A percentile compares a stretch with the other conserved stretches of the same genome.
Evolutionary conservation across 2,797 vertebrate genomes (phyloP).

Genomic region (Danio jaintianensis): DNA sequence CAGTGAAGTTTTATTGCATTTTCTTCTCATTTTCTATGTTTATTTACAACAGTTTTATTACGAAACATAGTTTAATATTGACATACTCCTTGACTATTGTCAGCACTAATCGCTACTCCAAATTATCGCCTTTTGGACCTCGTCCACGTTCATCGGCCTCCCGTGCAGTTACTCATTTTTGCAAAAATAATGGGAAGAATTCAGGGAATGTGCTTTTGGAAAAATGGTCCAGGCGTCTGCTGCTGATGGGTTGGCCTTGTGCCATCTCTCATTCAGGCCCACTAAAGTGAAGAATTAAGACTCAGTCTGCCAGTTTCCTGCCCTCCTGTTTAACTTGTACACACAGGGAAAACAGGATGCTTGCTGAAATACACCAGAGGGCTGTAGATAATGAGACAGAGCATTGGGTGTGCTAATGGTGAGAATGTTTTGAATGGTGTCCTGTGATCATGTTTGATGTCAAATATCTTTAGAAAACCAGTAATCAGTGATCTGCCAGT

Average conservation of each 20-base stretch:
- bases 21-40: not conserved
- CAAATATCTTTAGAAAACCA: not conserved
- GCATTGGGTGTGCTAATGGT: slow-evolving; percentile 38
- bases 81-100: not conserved
- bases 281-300: slow-evolving; percentile 44
- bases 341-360: slow-evolving; percentile 63
- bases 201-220: slow-evolving; percentile 44
- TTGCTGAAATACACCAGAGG: slow-evolving; percentile 50
- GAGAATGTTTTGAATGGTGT: slow-evolving; percentile 8
- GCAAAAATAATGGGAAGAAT: slow-evolving; percentile 50
- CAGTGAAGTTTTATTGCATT: not conserved
- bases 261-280: slow-evolving; percentile 27
- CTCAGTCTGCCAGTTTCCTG: slow-evolving; percentile 42
- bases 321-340: slow-evolving; percentile 13
- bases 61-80: slow-evolving; percentile 20
- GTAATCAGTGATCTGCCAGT: not conserved
- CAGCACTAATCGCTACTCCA: slow-evolving; percentile 6
- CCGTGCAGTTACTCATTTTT: slow-evolving; percentile 25
- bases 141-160: slow-evolving; percentile 13
- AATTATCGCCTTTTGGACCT: slow-evolving; percentile 25
- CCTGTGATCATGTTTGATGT: slow-evolving; percentile 34
- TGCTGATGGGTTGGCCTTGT: slow-evolving; percentile 37
- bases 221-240: slow-evolving; percentile 43
- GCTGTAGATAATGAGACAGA: slow-evolving; percentile 28
- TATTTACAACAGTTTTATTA: not conserved